Conservation (phyloP, 2,113 vertebrate genomes). For the Danio rerio region GRCz12tu NC_133198.1:1790501-1791000, state of each 20-base stretch:
- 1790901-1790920: constrained; percentile 83
- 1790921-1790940: not conserved
- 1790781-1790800: constrained; percentile 92
- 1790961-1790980: not conserved
- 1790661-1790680: too few relatives aligned
- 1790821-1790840: constrained; percentile 92
- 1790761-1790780: constrained; percentile 72
- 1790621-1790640: too few relatives aligned
- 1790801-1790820: constrained; percentile 93
- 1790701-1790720: too few relatives aligned
- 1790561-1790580: too few relatives aligned
- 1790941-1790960: not conserved
- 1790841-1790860: constrained; percentile 98
- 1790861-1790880: constrained; percentile 98
- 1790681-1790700: too few relatives aligned
- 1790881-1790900: constrained; percentile 88
- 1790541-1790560: too few relatives aligned
- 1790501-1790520: too few relatives aligned
- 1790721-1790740: not conserved
- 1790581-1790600: too few relatives aligned
- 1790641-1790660: too few relatives aligned
- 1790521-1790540: too few relatives aligned
- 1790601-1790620: too few relatives aligned
- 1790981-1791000: too few relatives aligned
- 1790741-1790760: not conserved